A percentile compares a stretch with the other conserved stretches of the same genome.
These are phyloP conservation scores for Enteromius unitaeniatus DNA, from an alignment of 2,797 vertebrate genomes.

Conservation along the genomic window DNA sequence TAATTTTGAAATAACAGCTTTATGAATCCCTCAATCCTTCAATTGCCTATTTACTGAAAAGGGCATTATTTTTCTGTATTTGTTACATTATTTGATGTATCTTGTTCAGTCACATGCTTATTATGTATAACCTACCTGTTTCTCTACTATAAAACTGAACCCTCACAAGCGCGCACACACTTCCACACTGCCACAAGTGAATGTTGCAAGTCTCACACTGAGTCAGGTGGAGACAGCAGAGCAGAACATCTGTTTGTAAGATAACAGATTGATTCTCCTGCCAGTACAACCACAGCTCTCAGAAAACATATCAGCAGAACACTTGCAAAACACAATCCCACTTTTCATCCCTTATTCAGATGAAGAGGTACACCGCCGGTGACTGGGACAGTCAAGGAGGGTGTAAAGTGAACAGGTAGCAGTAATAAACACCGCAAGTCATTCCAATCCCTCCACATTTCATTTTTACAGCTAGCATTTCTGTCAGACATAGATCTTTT, in stretches of 20 bases:
- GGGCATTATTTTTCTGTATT: not conserved
- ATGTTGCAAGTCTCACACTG: slow-evolving; percentile 19
- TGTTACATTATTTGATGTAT: not conserved
- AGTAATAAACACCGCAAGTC: slow-evolving; percentile 4
- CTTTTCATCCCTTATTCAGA: slow-evolving; percentile 18
- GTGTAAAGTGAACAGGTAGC: not conserved
- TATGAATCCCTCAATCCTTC: not conserved
- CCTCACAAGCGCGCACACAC: not conserved
- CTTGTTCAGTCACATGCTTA: not conserved
- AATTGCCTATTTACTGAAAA: not conserved
- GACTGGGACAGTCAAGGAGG: not conserved
- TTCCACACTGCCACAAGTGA: not conserved
- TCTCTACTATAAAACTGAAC: not conserved
- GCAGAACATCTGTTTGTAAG: slow-evolving; percentile 46
- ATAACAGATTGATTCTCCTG: slow-evolving; percentile 38
- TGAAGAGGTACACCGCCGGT: slow-evolving; percentile 13
- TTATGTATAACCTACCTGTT: not conserved
- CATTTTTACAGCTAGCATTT: slow-evolving; percentile 21
- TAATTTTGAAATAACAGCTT: not conserved
- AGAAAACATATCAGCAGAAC: slow-evolving; percentile 15
- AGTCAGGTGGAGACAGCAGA: slow-evolving; percentile 33
- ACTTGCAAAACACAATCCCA: slow-evolving; percentile 33
- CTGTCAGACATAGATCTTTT: slow-evolving; percentile 10
- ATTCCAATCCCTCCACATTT: not conserved
- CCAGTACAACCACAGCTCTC: not conserved